Percentiles rank a stretch among this genome's conserved stretches.
Conservation (phyloP, 1,140 invertebrate genomes). For the Bombus turneri region DNA sequence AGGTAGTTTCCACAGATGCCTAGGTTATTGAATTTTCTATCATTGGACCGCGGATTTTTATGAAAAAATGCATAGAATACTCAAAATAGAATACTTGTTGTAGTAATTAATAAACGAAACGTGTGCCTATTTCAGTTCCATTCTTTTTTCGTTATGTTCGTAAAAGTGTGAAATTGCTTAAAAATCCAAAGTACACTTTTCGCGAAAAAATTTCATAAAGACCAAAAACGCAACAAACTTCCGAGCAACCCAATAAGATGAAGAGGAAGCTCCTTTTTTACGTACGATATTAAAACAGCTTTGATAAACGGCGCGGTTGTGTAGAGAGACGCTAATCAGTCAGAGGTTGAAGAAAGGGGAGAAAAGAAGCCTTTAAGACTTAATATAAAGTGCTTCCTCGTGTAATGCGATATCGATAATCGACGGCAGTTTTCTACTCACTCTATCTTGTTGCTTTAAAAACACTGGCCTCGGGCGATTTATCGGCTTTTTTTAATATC, state of each 20-base stretch:
- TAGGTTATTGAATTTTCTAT: neutral
- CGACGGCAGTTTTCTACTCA: conserved; percentile 55
- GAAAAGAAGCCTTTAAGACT: conserved; percentile 40
- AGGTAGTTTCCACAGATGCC: neutral
- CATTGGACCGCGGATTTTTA: too few relatives aligned
- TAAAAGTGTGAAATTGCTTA: too few relatives aligned
- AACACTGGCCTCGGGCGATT: conserved; percentile 61
- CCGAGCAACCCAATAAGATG: too few relatives aligned
- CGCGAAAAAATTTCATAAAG: too few relatives aligned
- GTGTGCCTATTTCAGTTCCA: too few relatives aligned
- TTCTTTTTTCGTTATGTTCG: too few relatives aligned
- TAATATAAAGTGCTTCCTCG: conserved; percentile 73
- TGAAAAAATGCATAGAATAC: too few relatives aligned
- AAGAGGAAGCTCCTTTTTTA: neutral
- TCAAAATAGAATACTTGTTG: too few relatives aligned
- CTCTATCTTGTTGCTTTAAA: conserved; percentile 62
- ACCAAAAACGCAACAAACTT: neutral
- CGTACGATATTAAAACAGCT: conserved; percentile 2
- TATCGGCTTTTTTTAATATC: conserved; percentile 67
- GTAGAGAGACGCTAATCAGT: conserved; percentile 20
- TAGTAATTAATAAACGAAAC: too few relatives aligned
- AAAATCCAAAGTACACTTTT: too few relatives aligned
- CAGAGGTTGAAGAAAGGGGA: neutral
- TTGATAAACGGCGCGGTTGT: conserved; percentile 4
- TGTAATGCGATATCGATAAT: conserved; percentile 75